These are phyloP conservation scores for Odocoileus virginianus DNA, from an alignment of 2,113 vertebrate genomes.

Conservation along the genomic window DNA sequence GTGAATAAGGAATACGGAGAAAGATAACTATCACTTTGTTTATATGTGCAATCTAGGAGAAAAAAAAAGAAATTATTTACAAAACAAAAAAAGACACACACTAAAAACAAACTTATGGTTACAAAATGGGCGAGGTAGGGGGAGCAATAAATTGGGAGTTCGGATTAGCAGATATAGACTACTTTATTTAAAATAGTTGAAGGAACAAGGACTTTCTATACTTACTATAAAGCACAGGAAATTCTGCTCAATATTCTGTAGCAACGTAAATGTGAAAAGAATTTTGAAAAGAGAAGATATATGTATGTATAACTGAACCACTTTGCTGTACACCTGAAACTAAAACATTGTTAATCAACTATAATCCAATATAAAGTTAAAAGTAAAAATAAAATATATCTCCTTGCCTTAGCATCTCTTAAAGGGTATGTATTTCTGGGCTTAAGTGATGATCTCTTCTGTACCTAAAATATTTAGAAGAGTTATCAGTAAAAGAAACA, in stretches of 20 bases:
- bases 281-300: neutral
- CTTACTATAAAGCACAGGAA: neutral
- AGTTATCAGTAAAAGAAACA: neutral
- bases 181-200: neutral
- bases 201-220: neutral
- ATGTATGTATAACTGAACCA: neutral
- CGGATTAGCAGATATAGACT: neutral
- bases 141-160: too few relatives aligned
- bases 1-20: neutral
- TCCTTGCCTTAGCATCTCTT: neutral
- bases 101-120: neutral
- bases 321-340: neutral
- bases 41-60: neutral
- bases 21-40: neutral
- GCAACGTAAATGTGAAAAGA: neutral
- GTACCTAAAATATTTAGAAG: neutral
- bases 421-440: neutral
- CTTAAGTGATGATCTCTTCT: neutral
- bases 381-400: neutral
- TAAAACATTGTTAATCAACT: neutral
- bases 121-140: neutral
- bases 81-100: neutral
- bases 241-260: neutral
- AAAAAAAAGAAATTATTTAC: neutral
- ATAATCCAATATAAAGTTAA: neutral